Percentiles rank a stretch among this genome's conserved stretches.
Conservation (phyloP, 2,113 vertebrate genomes). For the Alexandromys fortis region DNA sequence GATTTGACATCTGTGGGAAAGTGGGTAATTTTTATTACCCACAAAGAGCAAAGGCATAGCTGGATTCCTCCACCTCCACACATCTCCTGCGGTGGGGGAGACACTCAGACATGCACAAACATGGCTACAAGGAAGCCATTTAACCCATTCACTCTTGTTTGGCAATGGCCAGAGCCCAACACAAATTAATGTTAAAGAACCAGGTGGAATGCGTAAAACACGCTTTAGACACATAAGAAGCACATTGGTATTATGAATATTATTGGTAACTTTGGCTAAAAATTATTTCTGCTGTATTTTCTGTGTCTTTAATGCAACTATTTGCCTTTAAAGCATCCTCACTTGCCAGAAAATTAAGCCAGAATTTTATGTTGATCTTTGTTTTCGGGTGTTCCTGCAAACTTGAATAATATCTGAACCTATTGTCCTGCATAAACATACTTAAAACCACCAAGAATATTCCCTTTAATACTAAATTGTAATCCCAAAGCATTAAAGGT, state of each 20-base stretch:
- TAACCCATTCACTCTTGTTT: slow-evolving; percentile 80
- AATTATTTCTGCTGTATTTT: background rate
- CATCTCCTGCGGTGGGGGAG: slow-evolving; percentile 80
- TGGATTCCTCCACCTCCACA: slow-evolving; percentile 84
- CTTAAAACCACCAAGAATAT: background rate
- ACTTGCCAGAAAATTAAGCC: background rate
- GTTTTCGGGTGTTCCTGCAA: slow-evolving; percentile 1
- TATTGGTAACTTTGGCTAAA: background rate
- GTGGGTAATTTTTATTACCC: slow-evolving; percentile 90
- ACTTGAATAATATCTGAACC: background rate
- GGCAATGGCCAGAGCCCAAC: background rate
- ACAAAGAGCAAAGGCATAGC: slow-evolving; percentile 85
- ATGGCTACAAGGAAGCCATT: slow-evolving; percentile 73
- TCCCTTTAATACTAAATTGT: background rate
- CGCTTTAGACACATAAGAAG: background rate
- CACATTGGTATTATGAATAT: background rate
- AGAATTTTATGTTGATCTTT: slow-evolving; percentile 35
- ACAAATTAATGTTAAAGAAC: slow-evolving; percentile 36
- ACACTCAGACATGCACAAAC: slow-evolving; percentile 75
- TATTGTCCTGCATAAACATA: background rate
- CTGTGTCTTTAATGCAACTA: background rate
- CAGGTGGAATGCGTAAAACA: background rate
- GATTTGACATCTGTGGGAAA: slow-evolving; percentile 91
- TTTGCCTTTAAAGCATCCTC: background rate
- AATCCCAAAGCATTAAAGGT: background rate